phyloP scores from a whole-genome alignment of 2,888 invertebrate genomes.

The Mimas tiliae region DNA sequence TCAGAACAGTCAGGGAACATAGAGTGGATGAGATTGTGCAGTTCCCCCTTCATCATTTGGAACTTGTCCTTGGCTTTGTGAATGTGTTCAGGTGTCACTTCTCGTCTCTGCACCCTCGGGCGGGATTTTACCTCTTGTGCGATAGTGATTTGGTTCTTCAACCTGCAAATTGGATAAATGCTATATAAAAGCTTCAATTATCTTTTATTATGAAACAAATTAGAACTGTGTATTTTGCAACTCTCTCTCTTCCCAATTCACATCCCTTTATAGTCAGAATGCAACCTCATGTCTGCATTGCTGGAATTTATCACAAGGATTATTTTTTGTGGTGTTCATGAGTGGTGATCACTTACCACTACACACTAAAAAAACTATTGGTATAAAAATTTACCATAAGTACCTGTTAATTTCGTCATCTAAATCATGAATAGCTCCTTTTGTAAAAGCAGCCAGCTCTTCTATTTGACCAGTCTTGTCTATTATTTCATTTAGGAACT shows the following conservation, averaged over 20 bases:
- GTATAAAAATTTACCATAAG: too few species aligned
- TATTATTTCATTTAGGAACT: constrained; percentile 65
- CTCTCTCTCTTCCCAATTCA: too few species aligned
- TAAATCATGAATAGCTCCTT: constrained; percentile 62
- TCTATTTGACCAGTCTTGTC: constrained; percentile 62
- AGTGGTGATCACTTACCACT: too few species aligned
- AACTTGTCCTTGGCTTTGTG: constrained; percentile 65
- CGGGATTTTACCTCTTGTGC: constrained; percentile 60
- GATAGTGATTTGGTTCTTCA: constrained; percentile 55
- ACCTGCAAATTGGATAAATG: constrained; percentile 47
- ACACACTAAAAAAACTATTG: too few species aligned
- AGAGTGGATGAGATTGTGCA: constrained; percentile 62
- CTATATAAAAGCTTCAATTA: too few species aligned
- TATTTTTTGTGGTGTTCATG: too few species aligned
- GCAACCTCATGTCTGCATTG: too few species aligned
- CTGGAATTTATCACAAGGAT: too few species aligned
- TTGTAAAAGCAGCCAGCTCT: constrained; percentile 64
- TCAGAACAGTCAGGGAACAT: constrained; percentile 59
- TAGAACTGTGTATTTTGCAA: too few species aligned
- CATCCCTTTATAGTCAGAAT: too few species aligned
- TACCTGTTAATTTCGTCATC: constrained; percentile 70
- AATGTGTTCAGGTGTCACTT: constrained; percentile 56
- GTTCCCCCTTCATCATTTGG: constrained; percentile 58
- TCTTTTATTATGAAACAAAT: neutral
- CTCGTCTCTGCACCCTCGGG: constrained; percentile 48